Base-by-base conservation (phyloP, 2,797 vertebrate species). In the Epinephelus coioides region DNA sequence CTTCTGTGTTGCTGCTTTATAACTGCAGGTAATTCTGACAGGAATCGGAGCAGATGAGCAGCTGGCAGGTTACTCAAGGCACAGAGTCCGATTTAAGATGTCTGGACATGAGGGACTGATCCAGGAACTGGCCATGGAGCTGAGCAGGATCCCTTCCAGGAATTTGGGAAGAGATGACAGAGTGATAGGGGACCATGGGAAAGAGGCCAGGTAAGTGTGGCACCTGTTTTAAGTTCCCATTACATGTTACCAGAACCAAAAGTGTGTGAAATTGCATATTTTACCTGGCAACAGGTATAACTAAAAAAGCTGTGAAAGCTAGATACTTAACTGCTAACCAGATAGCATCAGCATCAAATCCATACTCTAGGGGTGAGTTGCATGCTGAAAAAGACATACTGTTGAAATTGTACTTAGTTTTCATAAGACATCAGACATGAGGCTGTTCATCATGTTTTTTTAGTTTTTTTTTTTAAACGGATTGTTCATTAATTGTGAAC, bases 11-110 rank as follows among this genome's bases (percentile, higher is more conserved):
- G 54, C 19, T 61, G 12, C 53, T 86, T 1, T 38, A 25, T 62
- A n/a, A 1, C 50, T 51, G 2, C 77, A 99, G 98, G 96, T 99
- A 5, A 91, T 99, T 82, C 91, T 99, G 78, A 97, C 97, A 0
- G 98, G 98, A 50, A 97, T 98, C 0, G 98, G 98, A 61, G 98
- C 98, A 6, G 98, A 99, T 43, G 98, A 99, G 85, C 98, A 99
- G 89, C 95, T 99, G 19, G 98, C 97, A 1, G 98, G 98, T 1
- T 99, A 99, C 88, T 97, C 97, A 73, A 96, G 98, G 81, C 98
- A 99, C 86, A 91, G 97, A 38, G 89, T 94, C 56, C 87, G 95
- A n/a, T 99, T 97, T 74, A 94, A 91, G 70, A 93, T 21, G 21
- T 80, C 89, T 0, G 97, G 98, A 6, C 89, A 96, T 0, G 87